Evolutionary conservation across 2,888 invertebrate species (phyloP), one percentile per base, ranked within the genome.

Genomic region (Drosophila flavopinicola): DNA sequence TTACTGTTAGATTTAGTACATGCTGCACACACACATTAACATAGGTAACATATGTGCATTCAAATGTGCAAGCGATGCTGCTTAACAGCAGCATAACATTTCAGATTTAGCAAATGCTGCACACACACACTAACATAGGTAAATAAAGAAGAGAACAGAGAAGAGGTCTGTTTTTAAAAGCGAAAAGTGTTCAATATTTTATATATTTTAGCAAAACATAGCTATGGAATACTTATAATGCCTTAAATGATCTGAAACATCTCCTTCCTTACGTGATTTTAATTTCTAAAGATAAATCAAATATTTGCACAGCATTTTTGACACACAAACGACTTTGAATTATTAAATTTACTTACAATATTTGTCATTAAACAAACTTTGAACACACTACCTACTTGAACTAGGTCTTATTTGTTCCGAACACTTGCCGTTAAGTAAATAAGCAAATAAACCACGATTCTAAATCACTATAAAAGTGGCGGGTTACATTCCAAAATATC

Each of bases 31-130:
- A n/a, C n/a, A n/a, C n/a, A n/a, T n/a, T n/a, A 20, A 20, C 20
- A 20, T 20, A 3, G 20, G 2, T 4, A 3, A 20, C 20, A 20
- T 2, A 3, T 20, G 2, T 20, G 20, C 2, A 20, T 20, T 20
- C 20, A 20, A 20, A 20, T 20, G 20, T 20, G n/a, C n/a, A n/a
- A n/a, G n/a, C n/a, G 20, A 25, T 30, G 39, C 39, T 25, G 13
- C 35, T 24, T 53, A 54, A 70, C 75, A 71, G 51, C 13, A 10
- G 13, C 39, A 30, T 49, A 51, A 30, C 52, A 54, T 29, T 15
- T 10, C 39, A 48, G 41, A 4, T 9, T 3, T 11, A 25, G 27
- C 54, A 53, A 11, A n/a, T 32, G n/a, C n/a, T n/a, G n/a, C n/a
- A n/a, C n/a, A n/a, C n/a, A n/a, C n/a, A n/a, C n/a, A n/a, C n/a